Base-by-base conservation (phyloP, 2,888 invertebrate genomes). In the Scaptomyza parva region DNA sequence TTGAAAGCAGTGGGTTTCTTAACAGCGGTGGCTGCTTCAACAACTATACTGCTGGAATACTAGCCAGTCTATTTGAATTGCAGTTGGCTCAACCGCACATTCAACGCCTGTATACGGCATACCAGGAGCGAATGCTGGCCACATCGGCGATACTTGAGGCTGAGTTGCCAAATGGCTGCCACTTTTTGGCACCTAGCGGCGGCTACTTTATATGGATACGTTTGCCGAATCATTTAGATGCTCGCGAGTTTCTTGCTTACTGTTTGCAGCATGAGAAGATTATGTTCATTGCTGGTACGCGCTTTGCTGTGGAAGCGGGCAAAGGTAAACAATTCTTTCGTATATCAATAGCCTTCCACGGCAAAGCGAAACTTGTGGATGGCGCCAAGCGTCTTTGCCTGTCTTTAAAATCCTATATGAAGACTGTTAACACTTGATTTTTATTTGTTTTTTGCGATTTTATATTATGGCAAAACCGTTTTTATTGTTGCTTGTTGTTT, bases 131-230 rank as follows among this genome's bases (percentile, higher is more conserved):
- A 52, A 92, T 93, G 91, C 68, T 84, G 52, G 90, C 89, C 28
- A 79, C 92, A 33, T 92, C 92, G 73, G 78, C 90, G 4, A 83
- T 91, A 18, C 88, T 94, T 11, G 87, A 91, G 28, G 76, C 88
- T 30, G 82, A 91, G 67, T 78, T 94, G 41, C 93, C 93, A 8
- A 33, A 60, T 1, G 81, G 84, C 17, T 93, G 93, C 71, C 87
- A 77, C 0, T 92, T 92, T 71, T 58, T 82, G 1, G 81, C 89
- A 43, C 93, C 93, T 4, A 67, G 83, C 68, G 94, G 94, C 2
- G 94, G 94, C 9, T 95, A 93, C 77, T 95, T 94, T 67, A 87
- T 94, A 43, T 95, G 94, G 94, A 88, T 94, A 50, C 88, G 90
- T 64, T 87, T 94, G 43, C 94, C 94, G 0, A 48, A 68, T 5